Conservation (phyloP, 2,113 vertebrate species). For the Hippopotamus amphibius region DNA sequence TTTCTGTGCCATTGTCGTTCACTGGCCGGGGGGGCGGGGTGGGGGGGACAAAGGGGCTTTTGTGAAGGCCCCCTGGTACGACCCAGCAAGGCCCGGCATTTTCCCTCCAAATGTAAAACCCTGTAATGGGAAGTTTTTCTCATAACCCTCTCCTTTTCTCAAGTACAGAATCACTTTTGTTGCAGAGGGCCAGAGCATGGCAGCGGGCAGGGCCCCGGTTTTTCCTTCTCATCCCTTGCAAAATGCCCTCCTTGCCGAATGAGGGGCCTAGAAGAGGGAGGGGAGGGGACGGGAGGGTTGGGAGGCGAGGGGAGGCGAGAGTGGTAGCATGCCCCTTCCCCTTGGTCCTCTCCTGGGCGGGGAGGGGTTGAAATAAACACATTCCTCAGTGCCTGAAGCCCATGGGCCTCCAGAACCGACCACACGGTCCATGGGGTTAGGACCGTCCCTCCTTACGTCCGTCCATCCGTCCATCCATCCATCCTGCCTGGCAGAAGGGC, state of each 20-base stretch:
- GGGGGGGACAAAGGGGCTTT: constrained; percentile 75
- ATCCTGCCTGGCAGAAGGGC: neutral
- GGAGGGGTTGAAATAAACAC: neutral
- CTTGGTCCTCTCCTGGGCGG: neutral
- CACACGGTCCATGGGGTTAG: neutral
- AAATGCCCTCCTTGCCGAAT: accelerated
- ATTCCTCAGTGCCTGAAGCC: neutral
- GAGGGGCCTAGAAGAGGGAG: neutral
- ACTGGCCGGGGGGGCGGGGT: neutral
- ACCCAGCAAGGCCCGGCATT: neutral
- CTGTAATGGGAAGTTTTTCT: neutral
- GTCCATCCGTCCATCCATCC: neutral
- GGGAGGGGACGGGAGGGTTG: neutral
- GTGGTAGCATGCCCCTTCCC: neutral
- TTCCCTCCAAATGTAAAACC: constrained; percentile 21
- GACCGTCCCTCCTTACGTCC: accelerated
- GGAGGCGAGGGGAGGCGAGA: neutral
- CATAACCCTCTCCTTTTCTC: neutral
- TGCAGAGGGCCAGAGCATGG: neutral
- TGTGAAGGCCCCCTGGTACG: constrained; percentile 34
- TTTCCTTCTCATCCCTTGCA: neutral
- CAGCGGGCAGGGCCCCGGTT: neutral
- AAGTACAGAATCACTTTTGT: constrained; percentile 43
- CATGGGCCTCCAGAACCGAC: neutral
- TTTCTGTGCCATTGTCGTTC: neutral